Evolutionary conservation across 2,113 vertebrate species (phyloP).

Genomic region (Synchiropus splendidus): DNA sequence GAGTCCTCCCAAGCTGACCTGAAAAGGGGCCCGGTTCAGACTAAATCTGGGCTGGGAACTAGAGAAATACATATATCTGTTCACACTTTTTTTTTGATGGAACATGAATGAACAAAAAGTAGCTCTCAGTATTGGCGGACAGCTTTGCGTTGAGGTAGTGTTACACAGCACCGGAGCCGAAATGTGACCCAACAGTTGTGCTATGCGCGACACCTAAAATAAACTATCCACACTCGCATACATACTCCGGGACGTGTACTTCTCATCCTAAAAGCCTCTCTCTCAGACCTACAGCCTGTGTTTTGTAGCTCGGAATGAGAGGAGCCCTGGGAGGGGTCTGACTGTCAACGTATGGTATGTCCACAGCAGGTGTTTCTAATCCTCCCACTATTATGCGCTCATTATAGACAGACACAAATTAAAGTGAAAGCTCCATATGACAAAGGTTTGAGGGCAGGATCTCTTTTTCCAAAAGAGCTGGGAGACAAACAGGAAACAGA

Average conservation of each 20-base stretch:
- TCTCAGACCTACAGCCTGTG: constrained; percentile 11
- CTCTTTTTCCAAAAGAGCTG: too few relatives aligned
- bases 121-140: too few relatives aligned
- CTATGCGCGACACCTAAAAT: constrained; percentile 51
- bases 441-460: neutral
- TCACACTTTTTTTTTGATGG: too few relatives aligned
- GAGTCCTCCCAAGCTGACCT: constrained; percentile 4
- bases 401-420: constrained; percentile 2
- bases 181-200: constrained; percentile 11
- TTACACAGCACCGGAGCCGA: constrained; percentile 7
- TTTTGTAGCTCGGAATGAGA: neutral
- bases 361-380: constrained; percentile 45
- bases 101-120: too few relatives aligned
- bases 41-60: constrained; percentile 13
- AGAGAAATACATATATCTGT: too few relatives aligned
- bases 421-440: neutral
- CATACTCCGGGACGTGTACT: constrained; percentile 33
- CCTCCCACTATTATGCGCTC: constrained; percentile 1
- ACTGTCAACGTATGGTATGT: constrained; percentile 18
- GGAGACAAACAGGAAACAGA: neutral
- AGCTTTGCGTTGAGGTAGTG: neutral
- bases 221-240: constrained; percentile 45
- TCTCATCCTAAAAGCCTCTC: constrained; percentile 34
- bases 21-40: constrained; percentile 14
- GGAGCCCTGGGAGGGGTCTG: constrained; percentile 4